Conservation (phyloP, 1,140 invertebrate genomes). For the Nasonia longicornis region DNA sequence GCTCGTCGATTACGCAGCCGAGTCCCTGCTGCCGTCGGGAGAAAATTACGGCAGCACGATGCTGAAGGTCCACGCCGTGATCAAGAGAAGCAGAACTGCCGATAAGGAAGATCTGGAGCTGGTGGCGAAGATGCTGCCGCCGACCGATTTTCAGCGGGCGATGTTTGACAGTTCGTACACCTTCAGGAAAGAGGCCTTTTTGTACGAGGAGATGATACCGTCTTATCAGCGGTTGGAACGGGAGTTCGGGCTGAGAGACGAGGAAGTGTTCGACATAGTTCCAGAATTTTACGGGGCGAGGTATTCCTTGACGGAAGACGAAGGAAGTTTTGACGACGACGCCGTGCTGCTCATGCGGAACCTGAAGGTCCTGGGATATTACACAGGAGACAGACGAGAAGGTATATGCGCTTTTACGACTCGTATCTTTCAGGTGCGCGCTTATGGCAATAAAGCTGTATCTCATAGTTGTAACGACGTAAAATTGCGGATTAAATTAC, state of each 20-base stretch:
- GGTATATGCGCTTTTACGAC: conserved; percentile 43
- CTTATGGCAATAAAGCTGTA: no score
- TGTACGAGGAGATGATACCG: conserved; percentile 61
- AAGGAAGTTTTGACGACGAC: conserved; percentile 67
- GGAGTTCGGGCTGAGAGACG: conserved; percentile 59
- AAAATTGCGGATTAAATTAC: no score
- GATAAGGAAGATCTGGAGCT: conserved; percentile 55
- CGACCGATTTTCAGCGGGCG: conserved; percentile 59
- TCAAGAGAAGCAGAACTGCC: conserved; percentile 43
- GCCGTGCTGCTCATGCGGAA: conserved; percentile 73
- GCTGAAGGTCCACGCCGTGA: conserved; percentile 62
- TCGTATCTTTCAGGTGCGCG: no score
- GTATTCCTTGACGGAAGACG: conserved; percentile 62
- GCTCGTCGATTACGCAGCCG: conserved; percentile 48
- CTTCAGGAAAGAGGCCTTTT: conserved; percentile 64
- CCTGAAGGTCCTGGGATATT: conserved; percentile 68
- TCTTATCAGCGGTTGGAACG: conserved; percentile 53
- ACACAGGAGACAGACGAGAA: conserved; percentile 65
- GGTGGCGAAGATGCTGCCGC: conserved; percentile 64
- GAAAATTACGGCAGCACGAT: conserved; percentile 75
- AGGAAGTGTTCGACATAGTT: conserved; percentile 65
- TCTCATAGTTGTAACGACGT: no score
- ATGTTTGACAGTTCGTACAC: conserved; percentile 64
- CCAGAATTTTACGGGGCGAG: conserved; percentile 71
- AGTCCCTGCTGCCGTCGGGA: conserved; percentile 62